These are phyloP conservation scores for Agriopis aurantiaria DNA, from an alignment of 2,888 invertebrate species.

Conservation along the genomic window DNA sequence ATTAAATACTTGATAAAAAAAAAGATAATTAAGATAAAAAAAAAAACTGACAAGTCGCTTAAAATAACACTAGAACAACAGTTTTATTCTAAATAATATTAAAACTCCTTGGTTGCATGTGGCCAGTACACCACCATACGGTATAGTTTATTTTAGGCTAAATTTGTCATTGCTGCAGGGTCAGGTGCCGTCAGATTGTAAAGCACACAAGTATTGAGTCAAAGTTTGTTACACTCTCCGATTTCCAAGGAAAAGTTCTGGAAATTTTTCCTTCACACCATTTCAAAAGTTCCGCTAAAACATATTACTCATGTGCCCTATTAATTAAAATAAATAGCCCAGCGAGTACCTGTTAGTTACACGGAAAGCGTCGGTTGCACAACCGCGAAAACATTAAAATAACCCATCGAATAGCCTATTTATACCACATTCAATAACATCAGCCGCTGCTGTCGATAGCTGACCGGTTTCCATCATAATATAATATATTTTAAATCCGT, in stretches of 20 bases:
- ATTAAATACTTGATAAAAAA: too few relatives aligned
- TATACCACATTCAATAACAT: slow-evolving; percentile 47
- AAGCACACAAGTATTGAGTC: neutral
- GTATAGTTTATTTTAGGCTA: too few relatives aligned
- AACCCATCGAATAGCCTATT: slow-evolving; percentile 44
- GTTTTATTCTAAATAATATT: too few relatives aligned
- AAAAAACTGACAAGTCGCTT: too few relatives aligned
- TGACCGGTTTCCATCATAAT: slow-evolving; percentile 40
- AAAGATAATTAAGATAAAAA: too few relatives aligned
- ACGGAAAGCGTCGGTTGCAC: slow-evolving; percentile 22
- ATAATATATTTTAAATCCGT: slow-evolving; percentile 54
- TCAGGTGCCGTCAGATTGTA: too few relatives aligned
- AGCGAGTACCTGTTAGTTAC: slow-evolving; percentile 8
- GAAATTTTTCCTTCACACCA: slow-evolving; percentile 9
- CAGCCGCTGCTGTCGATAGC: slow-evolving; percentile 32
- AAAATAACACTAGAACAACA: too few relatives aligned
- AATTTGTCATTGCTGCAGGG: too few relatives aligned
- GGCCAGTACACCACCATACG: too few relatives aligned
- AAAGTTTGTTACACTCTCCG: neutral
- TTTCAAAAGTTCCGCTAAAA: slow-evolving; percentile 4
- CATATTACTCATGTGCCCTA: slow-evolving; percentile 16
- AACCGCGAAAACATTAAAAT: slow-evolving; percentile 39
- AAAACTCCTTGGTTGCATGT: too few relatives aligned
- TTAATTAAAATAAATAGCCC: slow-evolving; percentile 19
- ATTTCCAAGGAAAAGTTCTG: neutral